A percentile compares a stretch with the other conserved stretches of the same genome.
Conservation (phyloP, 1,140 invertebrate species). For the Hesperophylax magnus region DNA sequence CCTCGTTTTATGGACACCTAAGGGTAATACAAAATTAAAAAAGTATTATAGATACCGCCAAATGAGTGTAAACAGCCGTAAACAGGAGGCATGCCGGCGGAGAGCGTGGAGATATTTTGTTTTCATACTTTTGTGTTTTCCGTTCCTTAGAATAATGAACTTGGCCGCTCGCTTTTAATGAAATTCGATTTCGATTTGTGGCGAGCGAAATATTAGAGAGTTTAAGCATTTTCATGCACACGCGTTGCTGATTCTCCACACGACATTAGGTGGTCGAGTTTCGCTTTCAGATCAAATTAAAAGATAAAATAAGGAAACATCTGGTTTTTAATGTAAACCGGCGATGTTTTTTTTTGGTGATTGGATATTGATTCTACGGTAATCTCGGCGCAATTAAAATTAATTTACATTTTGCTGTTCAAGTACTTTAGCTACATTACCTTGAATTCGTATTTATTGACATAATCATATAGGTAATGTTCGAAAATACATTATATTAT, state of each 20-base stretch:
- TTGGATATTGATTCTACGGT: conserved; percentile 4
- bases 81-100: conserved; percentile 36
- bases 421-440: no score
- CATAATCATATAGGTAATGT: no score
- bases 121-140: conserved; percentile 48
- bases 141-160: conserved; percentile 52
- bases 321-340: not conserved
- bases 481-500: no score
- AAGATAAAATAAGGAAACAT: conserved; percentile 20
- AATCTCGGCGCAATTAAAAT: no score
- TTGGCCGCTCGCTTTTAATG: conserved; percentile 46
- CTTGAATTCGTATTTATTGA: no score
- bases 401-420: no score
- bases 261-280: not conserved
- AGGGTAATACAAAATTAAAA: conserved; percentile 59
- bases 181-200: conserved; percentile 49
- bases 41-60: conserved; percentile 58
- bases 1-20: conserved; percentile 56
- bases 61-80: conserved; percentile 57
- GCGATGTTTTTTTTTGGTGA: not conserved
- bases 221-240: not conserved
- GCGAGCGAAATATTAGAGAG: not conserved
- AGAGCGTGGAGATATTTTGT: conserved; percentile 38
- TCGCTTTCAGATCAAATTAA: conserved; percentile 4
- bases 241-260: not conserved